A percentile compares a stretch with the other conserved stretches of the same genome.
These are phyloP conservation scores for Macaca fascicularis DNA, from an alignment of 2,113 vertebrate genomes.

Conservation along the genomic window DNA sequence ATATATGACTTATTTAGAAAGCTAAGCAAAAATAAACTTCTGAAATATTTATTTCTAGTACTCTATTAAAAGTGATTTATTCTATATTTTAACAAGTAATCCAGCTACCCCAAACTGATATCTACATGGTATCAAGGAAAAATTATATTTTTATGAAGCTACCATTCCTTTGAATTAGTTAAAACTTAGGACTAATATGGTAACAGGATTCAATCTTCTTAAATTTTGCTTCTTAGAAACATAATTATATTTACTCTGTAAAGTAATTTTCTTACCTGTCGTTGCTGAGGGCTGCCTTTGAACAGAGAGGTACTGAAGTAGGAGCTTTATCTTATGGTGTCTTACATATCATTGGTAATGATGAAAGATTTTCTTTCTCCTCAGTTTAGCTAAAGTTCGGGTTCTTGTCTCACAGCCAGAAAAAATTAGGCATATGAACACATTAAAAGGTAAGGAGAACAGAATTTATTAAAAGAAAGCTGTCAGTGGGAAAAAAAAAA, in stretches of 20 bases:
- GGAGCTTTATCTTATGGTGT: not conserved
- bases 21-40: not conserved
- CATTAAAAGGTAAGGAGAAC: too few relatives aligned
- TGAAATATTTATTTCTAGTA: not conserved
- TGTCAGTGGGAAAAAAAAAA: too few relatives aligned
- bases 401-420: too few relatives aligned
- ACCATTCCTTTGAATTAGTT: not conserved
- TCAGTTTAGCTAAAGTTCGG: too few relatives aligned
- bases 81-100: constrained; percentile 7
- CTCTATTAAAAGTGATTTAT: not conserved
- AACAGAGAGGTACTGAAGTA: not conserved
- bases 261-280: not conserved
- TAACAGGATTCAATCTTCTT: not conserved
- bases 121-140: not conserved
- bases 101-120: not conserved
- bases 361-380: too few relatives aligned
- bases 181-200: not conserved
- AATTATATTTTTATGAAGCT: not conserved
- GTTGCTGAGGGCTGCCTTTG: not conserved
- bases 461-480: too few relatives aligned
- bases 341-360: not conserved
- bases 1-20: not conserved
- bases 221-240: not conserved
- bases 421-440: too few relatives aligned
- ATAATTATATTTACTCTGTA: not conserved